Base-by-base conservation (phyloP, 1,140 invertebrate species). In the Ips typographus region DNA sequence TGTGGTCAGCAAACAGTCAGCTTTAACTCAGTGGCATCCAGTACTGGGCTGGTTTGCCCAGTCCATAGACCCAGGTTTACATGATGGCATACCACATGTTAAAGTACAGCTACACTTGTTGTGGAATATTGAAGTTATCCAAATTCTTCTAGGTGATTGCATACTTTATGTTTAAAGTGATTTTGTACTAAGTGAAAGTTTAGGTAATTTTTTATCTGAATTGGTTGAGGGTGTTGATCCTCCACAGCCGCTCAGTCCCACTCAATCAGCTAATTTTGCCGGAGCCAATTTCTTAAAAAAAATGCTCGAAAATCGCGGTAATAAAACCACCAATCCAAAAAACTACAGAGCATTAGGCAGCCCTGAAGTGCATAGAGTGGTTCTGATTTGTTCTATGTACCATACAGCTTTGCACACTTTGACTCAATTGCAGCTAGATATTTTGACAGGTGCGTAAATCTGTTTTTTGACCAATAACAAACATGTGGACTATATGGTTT, bases 11-110 rank as follows among this genome's bases (percentile, higher is more conserved):
- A 95, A 95, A 80, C 90, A 93, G 76, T 93, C 92, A 36, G 94
- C 93, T 78, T 85, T 96, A 41, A 96, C 94, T 47, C 94, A 98
- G 79, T 98, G 96, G 95, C 96, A 99, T 84, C 95, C 96, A 22
- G 88, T 99, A 40, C 84, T 99, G 4, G 96, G 96, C n/a, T 99
- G 96, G 95, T 95, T 96, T 82, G 90, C 92, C 5, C 94, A 96
- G 74, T 87, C 88, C 5, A 88, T 93, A 53, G 94, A 97, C 79
- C 82, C 84, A 4, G 89, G 89, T n/a, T 84, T 95, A 42, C 91
- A 94, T 75, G 92, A 93, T 64, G 88, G 92, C 51, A 91, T 95
- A 79, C 85, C 87, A 0, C 86, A 89, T 74, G 89, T 96, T 0
- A 91, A 94, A 72, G 84, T 83, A 40, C 95, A 98, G 79, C 81